phyloP scores from a whole-genome alignment of 2,797 vertebrate genomes.

The Falco columbarius region DNA sequence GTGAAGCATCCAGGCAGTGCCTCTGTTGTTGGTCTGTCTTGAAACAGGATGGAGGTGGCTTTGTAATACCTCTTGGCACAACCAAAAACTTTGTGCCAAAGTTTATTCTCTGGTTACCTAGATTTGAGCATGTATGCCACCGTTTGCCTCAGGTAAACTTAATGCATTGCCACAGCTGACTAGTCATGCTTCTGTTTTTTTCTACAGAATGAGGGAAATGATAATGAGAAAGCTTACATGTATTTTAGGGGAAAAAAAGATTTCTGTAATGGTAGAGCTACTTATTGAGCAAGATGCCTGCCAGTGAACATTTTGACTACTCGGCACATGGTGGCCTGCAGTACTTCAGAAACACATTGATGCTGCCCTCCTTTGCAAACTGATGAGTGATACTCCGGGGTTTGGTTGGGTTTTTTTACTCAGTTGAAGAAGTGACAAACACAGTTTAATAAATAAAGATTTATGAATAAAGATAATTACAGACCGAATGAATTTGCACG shows the following conservation, averaged over 20 bases:
- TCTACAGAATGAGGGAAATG: neutral
- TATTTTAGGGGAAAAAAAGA: neutral
- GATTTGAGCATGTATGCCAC: accelerated
- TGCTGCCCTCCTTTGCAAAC: neutral
- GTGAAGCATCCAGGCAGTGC: accelerated
- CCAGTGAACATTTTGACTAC: neutral
- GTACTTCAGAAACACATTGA: neutral
- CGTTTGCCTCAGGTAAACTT: neutral
- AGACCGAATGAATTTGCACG: neutral
- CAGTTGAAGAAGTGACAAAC: neutral
- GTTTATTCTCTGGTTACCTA: neutral
- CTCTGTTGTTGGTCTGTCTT: neutral
- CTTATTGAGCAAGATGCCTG: neutral
- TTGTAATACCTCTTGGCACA: neutral
- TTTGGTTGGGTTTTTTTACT: neutral
- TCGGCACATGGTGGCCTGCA: accelerated
- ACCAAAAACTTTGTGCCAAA: neutral
- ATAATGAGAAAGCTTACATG: neutral
- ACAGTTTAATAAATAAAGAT: neutral
- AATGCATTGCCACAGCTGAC: neutral
- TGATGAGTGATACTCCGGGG: neutral
- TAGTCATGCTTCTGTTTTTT: neutral
- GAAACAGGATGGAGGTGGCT: neutral
- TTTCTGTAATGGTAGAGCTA: neutral
- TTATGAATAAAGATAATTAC: neutral